Base-by-base conservation (phyloP, 2,888 invertebrate genomes). In the Aethes cnicana region DNA sequence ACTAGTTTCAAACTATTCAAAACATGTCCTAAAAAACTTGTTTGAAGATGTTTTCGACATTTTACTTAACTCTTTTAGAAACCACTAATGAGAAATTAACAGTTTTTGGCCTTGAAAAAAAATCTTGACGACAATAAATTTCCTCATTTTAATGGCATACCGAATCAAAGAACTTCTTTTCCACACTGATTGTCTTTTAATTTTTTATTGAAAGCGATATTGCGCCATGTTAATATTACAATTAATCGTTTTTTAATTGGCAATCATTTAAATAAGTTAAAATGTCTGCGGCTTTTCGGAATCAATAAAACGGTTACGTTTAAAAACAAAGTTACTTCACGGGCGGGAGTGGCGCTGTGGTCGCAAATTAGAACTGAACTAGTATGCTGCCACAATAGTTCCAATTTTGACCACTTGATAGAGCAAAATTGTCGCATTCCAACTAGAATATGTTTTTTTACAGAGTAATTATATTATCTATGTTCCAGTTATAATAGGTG, bases 161-260 rank as follows among this genome's bases (percentile, higher is more conserved):
- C 49, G 36, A 35, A 42, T 42, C 43, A 50, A 36, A 18, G 30
- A 9, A 18, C 16, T 32, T 44, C 25, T 46, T 30, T 20, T 46
- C 37, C 20, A 26, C 9, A 20, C 20, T 26, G 44, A 46, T 52
- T 8, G 37, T 14, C 14, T 52, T 52, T 39, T 52, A 46, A 52
- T 46, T 52, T 52, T 52, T 46, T 46, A 26, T 20, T 52, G 52
- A 33, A 46, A 52, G 20, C 32, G 52, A 46, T 52, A 46, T 46
- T 46, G 52, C 46, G 26, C 52, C 52, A 46, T 11, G 30, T 21
- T 43, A 44, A 20, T 30, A 36, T 43, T 23, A n/a, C 20, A 39
- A 44, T 44, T 46, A 46, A 52, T 52, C 18, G 52, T 46, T 52
- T 37, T 52, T 39, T 44, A 20, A 52, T 52, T 14, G 9, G 7